phyloP scores from a whole-genome alignment of 2,797 vertebrate species.

The Brachymystax lenok region DNA sequence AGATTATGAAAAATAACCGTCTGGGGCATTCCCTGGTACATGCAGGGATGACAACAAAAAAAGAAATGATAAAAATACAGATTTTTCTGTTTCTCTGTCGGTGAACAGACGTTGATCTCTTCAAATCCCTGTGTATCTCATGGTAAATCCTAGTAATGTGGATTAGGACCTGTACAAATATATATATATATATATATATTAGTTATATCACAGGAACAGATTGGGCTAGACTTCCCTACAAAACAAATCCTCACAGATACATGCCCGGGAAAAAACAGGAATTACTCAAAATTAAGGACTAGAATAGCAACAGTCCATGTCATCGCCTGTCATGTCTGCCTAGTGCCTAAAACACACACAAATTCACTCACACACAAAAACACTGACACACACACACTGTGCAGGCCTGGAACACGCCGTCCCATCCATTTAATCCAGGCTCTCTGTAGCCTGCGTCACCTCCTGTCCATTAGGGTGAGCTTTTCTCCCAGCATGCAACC shows the following conservation, averaged over 20 bases:
- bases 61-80: constrained; percentile 19
- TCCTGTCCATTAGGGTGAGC: constrained; percentile 59
- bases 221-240: constrained; percentile 52
- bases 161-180: constrained; percentile 58
- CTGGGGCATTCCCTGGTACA: neutral
- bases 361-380: neutral
- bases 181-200: no score
- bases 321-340: neutral
- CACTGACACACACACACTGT: constrained; percentile 8
- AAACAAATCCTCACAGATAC: constrained; percentile 57
- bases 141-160: constrained; percentile 77
- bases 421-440: constrained; percentile 50
- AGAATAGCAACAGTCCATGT: constrained; percentile 29
- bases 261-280: constrained; percentile 38
- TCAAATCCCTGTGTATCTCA: constrained; percentile 77
- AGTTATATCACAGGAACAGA: constrained; percentile 64
- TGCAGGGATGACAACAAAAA: constrained; percentile 41
- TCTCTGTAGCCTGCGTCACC: constrained; percentile 52
- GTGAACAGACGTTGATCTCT: constrained; percentile 72
- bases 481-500: constrained; percentile 44
- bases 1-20: constrained; percentile 51
- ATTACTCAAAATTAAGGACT: constrained; percentile 46
- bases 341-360: neutral
- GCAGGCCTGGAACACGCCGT: constrained; percentile 24
- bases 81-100: constrained; percentile 45